Evolutionary conservation across 2,113 vertebrate species (phyloP).

Genomic region (Coracopsis vasa): DNA sequence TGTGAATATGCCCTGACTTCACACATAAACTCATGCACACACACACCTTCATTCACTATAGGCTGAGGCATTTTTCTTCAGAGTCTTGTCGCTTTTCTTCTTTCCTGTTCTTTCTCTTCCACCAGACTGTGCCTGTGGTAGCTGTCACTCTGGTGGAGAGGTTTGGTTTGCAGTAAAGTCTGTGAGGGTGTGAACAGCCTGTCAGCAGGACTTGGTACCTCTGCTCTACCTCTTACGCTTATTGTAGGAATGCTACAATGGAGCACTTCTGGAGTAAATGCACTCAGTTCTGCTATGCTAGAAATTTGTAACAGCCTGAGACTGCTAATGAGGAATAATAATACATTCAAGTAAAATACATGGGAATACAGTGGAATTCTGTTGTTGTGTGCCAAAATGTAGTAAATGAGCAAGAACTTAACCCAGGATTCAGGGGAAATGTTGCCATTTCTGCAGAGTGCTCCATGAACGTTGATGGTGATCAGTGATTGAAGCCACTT

Average conservation of each 20-base stretch:
- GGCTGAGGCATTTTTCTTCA: not conserved
- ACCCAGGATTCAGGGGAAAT: not conserved
- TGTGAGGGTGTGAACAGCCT: not conserved
- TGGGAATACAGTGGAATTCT: not conserved
- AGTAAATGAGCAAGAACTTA: not conserved
- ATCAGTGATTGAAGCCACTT: not conserved
- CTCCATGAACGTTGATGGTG: not conserved
- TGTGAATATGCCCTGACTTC: not conserved
- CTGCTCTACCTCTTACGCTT: not conserved
- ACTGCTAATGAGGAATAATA: constrained; percentile 9
- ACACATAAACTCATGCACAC: not conserved
- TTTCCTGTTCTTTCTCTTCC: not conserved
- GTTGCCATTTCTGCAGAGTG: not conserved
- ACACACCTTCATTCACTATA: accelerated
- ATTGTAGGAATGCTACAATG: not conserved
- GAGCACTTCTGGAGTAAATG: not conserved
- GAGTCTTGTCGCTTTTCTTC: not conserved
- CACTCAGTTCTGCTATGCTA: not conserved
- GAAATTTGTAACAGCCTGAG: not conserved
- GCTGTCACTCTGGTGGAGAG: accelerated
- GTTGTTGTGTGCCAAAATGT: not conserved
- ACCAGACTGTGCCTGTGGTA: not conserved
- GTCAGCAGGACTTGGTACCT: not conserved
- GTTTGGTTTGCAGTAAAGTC: not conserved
- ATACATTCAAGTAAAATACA: constrained; percentile 16